Base-by-base conservation (phyloP, 2,797 vertebrate genomes). In the Adrianichthys oophorus region DNA sequence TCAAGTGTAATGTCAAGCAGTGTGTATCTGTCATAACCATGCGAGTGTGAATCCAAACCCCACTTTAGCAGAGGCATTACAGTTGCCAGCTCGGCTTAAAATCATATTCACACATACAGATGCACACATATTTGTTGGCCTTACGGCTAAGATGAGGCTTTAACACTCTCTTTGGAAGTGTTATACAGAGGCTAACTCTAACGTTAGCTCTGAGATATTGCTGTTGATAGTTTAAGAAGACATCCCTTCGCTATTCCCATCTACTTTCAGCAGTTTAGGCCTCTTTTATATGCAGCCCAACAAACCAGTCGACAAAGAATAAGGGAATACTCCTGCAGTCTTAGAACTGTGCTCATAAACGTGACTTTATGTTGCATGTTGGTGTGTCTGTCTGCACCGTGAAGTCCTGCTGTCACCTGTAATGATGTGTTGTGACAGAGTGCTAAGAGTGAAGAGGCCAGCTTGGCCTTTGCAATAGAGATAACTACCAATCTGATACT, bases 401-500 rank as follows among this genome's bases (percentile, higher is more conserved):
- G 83, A 84, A 84, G 76, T 75, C 79, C 79, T 80, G 80, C 86
- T 87, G 87, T 88, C 87, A 87, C 75, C 84, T 87, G 84, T 87
- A 87, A 86, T 89, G 85, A 87, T 86, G 86, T 87, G 84, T 84
- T 89, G 78, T 86, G 75, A 82, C 77, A 60, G 74, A 85, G 83
- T 82, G 78, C 79, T 83, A 83, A 84, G 85, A 87, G 86, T 66
- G 47, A 77, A 85, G 77, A 82, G 83, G 79, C 85, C 70, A 55
- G 64, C 76, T 85, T 84, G 82, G 87, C 83, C 87, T 80, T 69
- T 66, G 83, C 86, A 74, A 88, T 84, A 80, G 84, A 89, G 86
- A 87, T 89, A 88, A 89, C 83, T 84, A 87, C 84, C 81, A 84
- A 89, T 88, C 82, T 90, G 79, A 90, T 90, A 68, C 78, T 82